A percentile compares a stretch with the other conserved stretches of the same genome.
phyloP scores from a whole-genome alignment of 2,113 vertebrate species.

The Rana temporaria region DNA sequence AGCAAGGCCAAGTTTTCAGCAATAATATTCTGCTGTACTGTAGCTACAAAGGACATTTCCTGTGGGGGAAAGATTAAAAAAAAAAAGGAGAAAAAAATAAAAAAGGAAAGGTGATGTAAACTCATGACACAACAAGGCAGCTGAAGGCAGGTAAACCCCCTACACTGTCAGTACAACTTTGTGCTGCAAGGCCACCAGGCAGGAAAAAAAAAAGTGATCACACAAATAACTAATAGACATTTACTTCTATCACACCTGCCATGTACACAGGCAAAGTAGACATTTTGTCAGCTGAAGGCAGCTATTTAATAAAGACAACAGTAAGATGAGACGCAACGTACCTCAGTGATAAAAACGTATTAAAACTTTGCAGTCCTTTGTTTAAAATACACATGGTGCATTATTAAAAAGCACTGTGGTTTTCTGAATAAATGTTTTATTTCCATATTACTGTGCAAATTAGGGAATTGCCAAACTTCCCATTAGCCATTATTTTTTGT shows the following conservation, averaged over 20 bases:
- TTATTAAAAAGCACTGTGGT: too few relatives aligned
- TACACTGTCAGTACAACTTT: background rate
- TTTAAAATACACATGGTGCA: too few relatives aligned
- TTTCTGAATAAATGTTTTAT: too few relatives aligned
- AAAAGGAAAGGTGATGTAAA: background rate
- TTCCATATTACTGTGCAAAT: too few relatives aligned
- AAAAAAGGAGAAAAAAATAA: too few relatives aligned
- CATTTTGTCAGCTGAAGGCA: conserved; percentile 28
- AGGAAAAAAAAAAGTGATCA: conserved; percentile 26
- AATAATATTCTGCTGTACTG: background rate
- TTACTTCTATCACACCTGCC: background rate
- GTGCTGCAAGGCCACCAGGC: conserved; percentile 37
- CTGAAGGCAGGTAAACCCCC: background rate
- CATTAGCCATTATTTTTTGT: too few relatives aligned
- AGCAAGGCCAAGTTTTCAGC: background rate
- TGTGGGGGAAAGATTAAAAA: background rate
- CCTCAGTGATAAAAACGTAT: too few relatives aligned
- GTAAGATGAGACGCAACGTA: background rate
- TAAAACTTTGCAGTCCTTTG: too few relatives aligned
- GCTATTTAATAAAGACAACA: background rate
- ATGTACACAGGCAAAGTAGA: background rate
- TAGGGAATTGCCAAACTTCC: too few relatives aligned
- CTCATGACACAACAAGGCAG: background rate
- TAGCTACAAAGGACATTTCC: background rate
- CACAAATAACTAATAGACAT: background rate